Evolutionary conservation across 1,140 invertebrate genomes (phyloP).

Genomic region (Melipona quadrifasciata): DNA sequence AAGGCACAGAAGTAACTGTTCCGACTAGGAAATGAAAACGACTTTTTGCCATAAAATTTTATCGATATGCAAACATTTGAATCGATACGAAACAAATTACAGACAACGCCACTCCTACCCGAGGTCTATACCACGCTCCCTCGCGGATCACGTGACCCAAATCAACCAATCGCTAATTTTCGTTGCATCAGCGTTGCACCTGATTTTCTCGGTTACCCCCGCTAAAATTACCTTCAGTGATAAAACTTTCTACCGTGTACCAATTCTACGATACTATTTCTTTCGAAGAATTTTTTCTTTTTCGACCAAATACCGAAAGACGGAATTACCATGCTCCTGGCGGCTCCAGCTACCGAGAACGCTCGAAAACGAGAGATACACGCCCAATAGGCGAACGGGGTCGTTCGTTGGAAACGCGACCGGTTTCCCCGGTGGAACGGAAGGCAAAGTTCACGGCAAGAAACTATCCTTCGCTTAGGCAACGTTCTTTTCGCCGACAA

Average conservation of each 20-base stretch:
- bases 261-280: background rate
- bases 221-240: too few relatives aligned
- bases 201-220: too few relatives aligned
- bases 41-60: too few relatives aligned
- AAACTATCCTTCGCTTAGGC: conserved; percentile 41
- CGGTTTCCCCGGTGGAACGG: background rate
- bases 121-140: too few relatives aligned
- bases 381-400: background rate
- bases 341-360: background rate
- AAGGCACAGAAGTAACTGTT: too few relatives aligned
- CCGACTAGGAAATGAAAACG: too few relatives aligned
- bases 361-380: background rate
- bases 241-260: background rate
- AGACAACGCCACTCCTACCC: too few relatives aligned
- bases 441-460: conserved; percentile 51
- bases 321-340: background rate
- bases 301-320: background rate
- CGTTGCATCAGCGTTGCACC: too few relatives aligned
- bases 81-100: too few relatives aligned
- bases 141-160: too few relatives aligned
- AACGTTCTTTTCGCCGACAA: conserved; percentile 37
- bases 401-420: conserved; percentile 10
- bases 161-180: too few relatives aligned
- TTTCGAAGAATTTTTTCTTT: background rate
- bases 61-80: too few relatives aligned